Evolutionary conservation across 1,140 invertebrate genomes (phyloP), one percentile per base, ranked within the genome.

Genomic region (Drosophila repletoides): DNA sequence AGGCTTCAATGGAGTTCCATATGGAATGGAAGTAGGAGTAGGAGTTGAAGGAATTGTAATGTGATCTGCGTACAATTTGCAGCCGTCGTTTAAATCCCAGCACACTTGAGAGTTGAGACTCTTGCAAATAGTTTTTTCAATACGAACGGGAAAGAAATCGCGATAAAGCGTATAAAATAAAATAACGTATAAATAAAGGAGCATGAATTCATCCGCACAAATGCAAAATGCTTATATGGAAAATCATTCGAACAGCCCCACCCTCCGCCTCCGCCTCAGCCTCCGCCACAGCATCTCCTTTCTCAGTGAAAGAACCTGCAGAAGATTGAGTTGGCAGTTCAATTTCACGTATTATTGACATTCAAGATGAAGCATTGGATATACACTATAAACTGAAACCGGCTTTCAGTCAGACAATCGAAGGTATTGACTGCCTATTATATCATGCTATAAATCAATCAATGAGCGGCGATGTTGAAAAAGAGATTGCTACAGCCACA

Each of bases 331-430:
- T 86, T 86, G 81, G 80, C 80, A 86, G 80, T 86, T 86, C 80
- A 86, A 86, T 86, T 86, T 86, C 81, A 86, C 80, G 76, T 87
- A 76, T 86, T 86, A 86, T 86, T 86, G 80, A 86, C 80, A 86
- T 80, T 86, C 76, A 80, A 86, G 60, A 69, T 58, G 65, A 53
- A 68, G 74, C 73, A 84, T 74, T 61, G 69, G 53, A 77, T 77
- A 77, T 55, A n/a, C n/a, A n/a, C n/a, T n/a, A 40, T 80, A 65
- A 73, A 70, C 49, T 66, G 71, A 56, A 49, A 33, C 40, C 65
- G 52, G 66, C 71, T 46, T 29, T 64, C 72, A 51, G 46, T 64
- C 56, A 77, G 72, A 29, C 68, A 68, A 45, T 26, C 9, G 41
- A 49, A 72, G 76, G 49, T 61, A 76, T 72, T 71, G 66, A 48